Conservation (phyloP, 1,140 invertebrate species). For the Drosophila ananassae region DNA sequence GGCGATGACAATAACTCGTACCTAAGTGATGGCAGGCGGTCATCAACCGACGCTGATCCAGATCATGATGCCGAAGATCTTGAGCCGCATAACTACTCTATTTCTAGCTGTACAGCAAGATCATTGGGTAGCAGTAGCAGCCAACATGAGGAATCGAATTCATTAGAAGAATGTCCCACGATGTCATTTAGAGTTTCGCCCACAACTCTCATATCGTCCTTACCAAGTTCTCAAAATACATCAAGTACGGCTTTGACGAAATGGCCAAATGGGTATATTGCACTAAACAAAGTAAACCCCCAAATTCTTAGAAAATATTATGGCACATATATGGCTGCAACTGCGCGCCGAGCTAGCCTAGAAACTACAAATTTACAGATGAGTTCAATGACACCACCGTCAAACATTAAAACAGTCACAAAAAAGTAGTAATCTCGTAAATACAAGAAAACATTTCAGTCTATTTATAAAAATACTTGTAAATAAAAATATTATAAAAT, state of each 20-base stretch:
- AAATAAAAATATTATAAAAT: no score
- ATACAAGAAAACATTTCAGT: not conserved
- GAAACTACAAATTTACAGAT: slow-evolving; percentile 30
- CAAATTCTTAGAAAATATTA: slow-evolving; percentile 72
- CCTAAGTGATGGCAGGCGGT: slow-evolving; percentile 50
- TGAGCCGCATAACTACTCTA: slow-evolving; percentile 33
- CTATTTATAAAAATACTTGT: no score
- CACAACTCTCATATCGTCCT: not conserved
- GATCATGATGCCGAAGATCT: slow-evolving; percentile 48
- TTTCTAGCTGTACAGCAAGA: slow-evolving; percentile 17
- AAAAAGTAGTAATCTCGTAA: slow-evolving; percentile 32
- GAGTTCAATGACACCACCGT: slow-evolving; percentile 26
- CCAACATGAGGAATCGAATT: slow-evolving; percentile 63
- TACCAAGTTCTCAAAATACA: slow-evolving; percentile 2
- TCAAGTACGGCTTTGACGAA: not conserved
- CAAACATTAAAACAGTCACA: slow-evolving; percentile 49
- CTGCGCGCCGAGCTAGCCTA: slow-evolving; percentile 51
- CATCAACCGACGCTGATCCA: slow-evolving; percentile 30
- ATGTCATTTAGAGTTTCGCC: not conserved
- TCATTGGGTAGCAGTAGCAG: slow-evolving; percentile 53
- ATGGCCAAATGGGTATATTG: slow-evolving; percentile 31
- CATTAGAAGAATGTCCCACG: slow-evolving; percentile 54
- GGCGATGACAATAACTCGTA: slow-evolving; percentile 66
- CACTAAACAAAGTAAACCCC: slow-evolving; percentile 60
- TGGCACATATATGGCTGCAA: slow-evolving; percentile 72